Percentiles rank a stretch among this genome's conserved stretches.
These are phyloP conservation scores for Vultur gryphus DNA, from an alignment of 2,797 vertebrate species.

Conservation along the genomic window DNA sequence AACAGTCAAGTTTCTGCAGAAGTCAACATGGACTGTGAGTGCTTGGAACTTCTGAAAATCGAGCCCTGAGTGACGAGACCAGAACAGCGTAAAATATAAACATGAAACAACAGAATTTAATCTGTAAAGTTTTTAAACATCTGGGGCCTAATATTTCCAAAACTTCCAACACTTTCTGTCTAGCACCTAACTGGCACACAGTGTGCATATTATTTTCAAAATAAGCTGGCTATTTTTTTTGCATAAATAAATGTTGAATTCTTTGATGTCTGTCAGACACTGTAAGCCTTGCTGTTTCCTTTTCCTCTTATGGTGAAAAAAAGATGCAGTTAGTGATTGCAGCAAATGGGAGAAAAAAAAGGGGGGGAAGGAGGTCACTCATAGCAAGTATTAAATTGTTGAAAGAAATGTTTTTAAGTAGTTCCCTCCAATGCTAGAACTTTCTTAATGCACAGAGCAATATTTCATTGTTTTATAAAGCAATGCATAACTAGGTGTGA, in stretches of 20 bases:
- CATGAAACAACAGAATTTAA: neutral
- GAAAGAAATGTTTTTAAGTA: neutral
- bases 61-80: neutral
- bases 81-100: neutral
- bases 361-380: neutral
- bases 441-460: neutral
- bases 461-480: neutral
- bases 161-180: neutral
- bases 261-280: neutral
- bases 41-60: conserved; percentile 13
- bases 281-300: neutral
- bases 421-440: neutral
- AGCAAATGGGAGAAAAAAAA: neutral
- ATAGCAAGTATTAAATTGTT: neutral
- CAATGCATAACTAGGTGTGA: neutral
- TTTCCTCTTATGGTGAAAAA: neutral
- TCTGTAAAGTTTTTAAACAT: neutral
- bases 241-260: neutral
- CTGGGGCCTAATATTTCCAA: neutral
- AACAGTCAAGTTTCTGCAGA: neutral
- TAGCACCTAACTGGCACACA: neutral
- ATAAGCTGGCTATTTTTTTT: neutral
- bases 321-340: neutral
- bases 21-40: neutral
- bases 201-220: neutral